Evolutionary conservation across 2,113 vertebrate genomes (phyloP).

Genomic region (Morone saxatilis): DNA sequence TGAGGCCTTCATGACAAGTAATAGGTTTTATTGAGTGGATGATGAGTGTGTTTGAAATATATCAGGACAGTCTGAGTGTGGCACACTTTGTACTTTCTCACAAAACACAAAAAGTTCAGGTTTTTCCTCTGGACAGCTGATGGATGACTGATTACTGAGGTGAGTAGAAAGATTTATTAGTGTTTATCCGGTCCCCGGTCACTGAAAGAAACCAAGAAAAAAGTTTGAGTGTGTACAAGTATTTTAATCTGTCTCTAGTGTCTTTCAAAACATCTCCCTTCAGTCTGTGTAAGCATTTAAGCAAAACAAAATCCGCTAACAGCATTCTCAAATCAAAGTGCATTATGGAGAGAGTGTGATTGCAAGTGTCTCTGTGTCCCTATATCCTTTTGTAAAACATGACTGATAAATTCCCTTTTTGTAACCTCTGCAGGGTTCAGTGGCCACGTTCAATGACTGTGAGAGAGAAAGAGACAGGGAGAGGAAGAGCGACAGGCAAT

Average conservation of each 20-base stretch:
- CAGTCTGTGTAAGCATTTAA: slow-evolving; percentile 21
- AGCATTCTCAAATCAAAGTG: slow-evolving; percentile 49
- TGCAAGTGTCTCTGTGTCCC: slow-evolving; percentile 51
- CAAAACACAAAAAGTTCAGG: slow-evolving; percentile 17
- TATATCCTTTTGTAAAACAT: slow-evolving; percentile 66
- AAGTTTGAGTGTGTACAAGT: slow-evolving; percentile 10
- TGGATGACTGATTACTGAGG: slow-evolving; percentile 34
- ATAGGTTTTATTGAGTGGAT: slow-evolving; percentile 76
- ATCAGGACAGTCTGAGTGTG: slow-evolving; percentile 27
- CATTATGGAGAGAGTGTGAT: slow-evolving; percentile 44
- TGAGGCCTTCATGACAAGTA: slow-evolving; percentile 78
- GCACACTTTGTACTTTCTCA: slow-evolving; percentile 29
- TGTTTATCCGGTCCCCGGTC: slow-evolving; percentile 34
- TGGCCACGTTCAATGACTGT: slow-evolving; percentile 76
- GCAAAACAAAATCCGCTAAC: slow-evolving; percentile 34
- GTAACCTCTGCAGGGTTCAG: slow-evolving; percentile 79
- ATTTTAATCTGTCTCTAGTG: slow-evolving; percentile 28
- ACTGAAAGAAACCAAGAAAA: slow-evolving; percentile 2
- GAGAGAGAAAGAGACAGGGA: slow-evolving; percentile 70
- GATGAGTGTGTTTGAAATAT: slow-evolving; percentile 59
- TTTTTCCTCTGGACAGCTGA: slow-evolving; percentile 15
- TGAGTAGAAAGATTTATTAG: slow-evolving; percentile 28
- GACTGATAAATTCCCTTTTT: slow-evolving; percentile 71
- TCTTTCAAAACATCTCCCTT: slow-evolving; percentile 12
- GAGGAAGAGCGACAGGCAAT: slow-evolving; percentile 83